Evolutionary conservation across 2,888 invertebrate genomes (phyloP).

Genomic region (Ceraclea dissimilis): DNA sequence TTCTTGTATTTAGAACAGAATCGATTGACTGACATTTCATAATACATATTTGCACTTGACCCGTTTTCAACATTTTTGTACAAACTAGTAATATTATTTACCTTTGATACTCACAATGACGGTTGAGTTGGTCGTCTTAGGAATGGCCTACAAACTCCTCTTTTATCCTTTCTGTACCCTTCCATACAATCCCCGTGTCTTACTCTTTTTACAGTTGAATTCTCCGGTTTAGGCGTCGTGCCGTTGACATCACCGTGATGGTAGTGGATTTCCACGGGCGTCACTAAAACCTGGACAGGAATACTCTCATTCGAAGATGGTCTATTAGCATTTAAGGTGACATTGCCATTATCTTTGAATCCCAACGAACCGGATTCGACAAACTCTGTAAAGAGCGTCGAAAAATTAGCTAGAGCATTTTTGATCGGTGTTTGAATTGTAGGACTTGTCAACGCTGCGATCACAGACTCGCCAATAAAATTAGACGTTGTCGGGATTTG

Average conservation of each 20-base stretch:
- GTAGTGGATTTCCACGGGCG: constrained; percentile 20
- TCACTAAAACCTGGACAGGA: constrained; percentile 22
- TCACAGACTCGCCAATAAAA: background rate
- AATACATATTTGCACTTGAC: no score
- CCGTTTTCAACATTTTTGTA: no score
- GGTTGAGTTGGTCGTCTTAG: constrained; percentile 20
- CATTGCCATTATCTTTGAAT: background rate
- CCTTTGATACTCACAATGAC: constrained; percentile 20
- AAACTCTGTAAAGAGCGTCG: background rate
- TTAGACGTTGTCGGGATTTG: background rate
- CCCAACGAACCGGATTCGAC: background rate
- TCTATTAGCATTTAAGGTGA: background rate
- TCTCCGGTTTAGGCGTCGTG: constrained; percentile 6
- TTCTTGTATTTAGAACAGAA: no score
- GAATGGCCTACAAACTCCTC: constrained; percentile 21
- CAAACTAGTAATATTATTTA: background rate
- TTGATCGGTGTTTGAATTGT: background rate
- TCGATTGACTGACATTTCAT: no score
- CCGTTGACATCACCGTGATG: constrained; percentile 3
- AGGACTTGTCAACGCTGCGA: background rate
- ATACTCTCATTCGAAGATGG: constrained; percentile 7
- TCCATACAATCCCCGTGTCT: constrained; percentile 22
- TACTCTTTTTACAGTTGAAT: constrained; percentile 1
- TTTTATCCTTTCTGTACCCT: constrained; percentile 21
- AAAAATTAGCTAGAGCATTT: background rate